Evolutionary conservation across 1,140 invertebrate species (phyloP).

Genomic region (Calephelis nemesis): DNA sequence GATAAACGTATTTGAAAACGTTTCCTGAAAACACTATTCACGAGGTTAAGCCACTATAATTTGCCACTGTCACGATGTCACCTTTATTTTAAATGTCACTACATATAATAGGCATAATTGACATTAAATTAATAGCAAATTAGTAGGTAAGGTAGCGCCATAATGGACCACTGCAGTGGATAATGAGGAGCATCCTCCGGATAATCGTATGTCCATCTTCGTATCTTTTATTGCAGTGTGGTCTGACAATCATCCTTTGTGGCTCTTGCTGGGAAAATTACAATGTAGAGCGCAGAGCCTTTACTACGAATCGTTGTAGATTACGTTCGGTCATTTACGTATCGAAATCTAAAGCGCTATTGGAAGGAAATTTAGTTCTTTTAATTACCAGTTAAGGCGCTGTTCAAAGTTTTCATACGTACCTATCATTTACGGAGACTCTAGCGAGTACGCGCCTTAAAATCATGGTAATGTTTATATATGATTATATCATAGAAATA

Average conservation of each 20-base stretch:
- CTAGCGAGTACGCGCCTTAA: too few relatives aligned
- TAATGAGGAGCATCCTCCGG: slow-evolving; percentile 54
- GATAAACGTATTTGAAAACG: slow-evolving; percentile 34
- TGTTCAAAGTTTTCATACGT: too few relatives aligned
- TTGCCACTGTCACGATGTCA: slow-evolving; percentile 39
- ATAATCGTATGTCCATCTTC: slow-evolving; percentile 35
- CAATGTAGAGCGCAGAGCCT: not conserved
- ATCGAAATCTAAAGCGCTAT: too few relatives aligned
- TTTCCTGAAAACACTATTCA: slow-evolving; percentile 56
- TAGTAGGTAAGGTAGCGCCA: slow-evolving; percentile 45
- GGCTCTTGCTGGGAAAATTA: slow-evolving; percentile 11
- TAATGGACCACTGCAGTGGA: slow-evolving; percentile 38
- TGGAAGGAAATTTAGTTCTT: too few relatives aligned
- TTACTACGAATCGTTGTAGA: too few relatives aligned
- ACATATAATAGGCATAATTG: slow-evolving; percentile 73
- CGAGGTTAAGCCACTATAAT: slow-evolving; percentile 50
- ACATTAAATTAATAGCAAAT: slow-evolving; percentile 71
- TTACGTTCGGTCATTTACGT: too few relatives aligned
- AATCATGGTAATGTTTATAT: too few relatives aligned
- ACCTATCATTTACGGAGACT: too few relatives aligned
- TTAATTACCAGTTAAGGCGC: too few relatives aligned
- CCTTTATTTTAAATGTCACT: slow-evolving; percentile 62
- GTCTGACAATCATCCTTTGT: slow-evolving; percentile 9
- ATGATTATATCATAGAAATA: too few relatives aligned
- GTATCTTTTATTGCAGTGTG: slow-evolving; percentile 22